Percentiles rank a stretch among this genome's conserved stretches.
These are phyloP conservation scores for Bos javanicus DNA, from an alignment of 2,113 vertebrate species.

Conservation along the genomic window DNA sequence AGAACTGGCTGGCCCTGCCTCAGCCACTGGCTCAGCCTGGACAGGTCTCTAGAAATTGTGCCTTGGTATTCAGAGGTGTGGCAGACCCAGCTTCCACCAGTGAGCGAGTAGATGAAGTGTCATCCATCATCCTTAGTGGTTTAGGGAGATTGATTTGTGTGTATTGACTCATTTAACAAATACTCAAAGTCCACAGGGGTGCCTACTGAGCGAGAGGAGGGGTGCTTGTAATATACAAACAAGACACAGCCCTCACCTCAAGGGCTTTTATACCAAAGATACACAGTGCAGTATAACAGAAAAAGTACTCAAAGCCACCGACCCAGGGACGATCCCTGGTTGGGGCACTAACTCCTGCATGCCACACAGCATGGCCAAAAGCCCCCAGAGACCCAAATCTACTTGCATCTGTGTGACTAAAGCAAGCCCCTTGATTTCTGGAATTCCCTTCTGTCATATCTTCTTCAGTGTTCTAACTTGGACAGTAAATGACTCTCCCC, in stretches of 20 bases:
- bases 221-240: not conserved
- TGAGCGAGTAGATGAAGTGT: not conserved
- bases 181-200: not conserved
- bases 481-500: not conserved
- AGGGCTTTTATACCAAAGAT: not conserved
- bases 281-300: no score
- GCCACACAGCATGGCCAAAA: not conserved
- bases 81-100: not conserved
- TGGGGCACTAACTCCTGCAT: not conserved
- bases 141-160: not conserved
- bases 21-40: not conserved
- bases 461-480: not conserved
- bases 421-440: not conserved
- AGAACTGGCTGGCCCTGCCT: not conserved
- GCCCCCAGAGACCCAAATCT: not conserved
- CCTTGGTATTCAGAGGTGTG: not conserved
- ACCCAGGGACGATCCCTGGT: not conserved
- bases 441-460: not conserved
- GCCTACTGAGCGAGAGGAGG: not conserved
- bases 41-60: not conserved
- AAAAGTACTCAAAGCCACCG: not conserved
- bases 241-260: not conserved
- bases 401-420: not conserved
- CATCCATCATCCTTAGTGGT: not conserved
- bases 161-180: not conserved